Evolutionary conservation across 2,113 vertebrate species (phyloP).

Genomic region (Chionomys nivalis): DNA sequence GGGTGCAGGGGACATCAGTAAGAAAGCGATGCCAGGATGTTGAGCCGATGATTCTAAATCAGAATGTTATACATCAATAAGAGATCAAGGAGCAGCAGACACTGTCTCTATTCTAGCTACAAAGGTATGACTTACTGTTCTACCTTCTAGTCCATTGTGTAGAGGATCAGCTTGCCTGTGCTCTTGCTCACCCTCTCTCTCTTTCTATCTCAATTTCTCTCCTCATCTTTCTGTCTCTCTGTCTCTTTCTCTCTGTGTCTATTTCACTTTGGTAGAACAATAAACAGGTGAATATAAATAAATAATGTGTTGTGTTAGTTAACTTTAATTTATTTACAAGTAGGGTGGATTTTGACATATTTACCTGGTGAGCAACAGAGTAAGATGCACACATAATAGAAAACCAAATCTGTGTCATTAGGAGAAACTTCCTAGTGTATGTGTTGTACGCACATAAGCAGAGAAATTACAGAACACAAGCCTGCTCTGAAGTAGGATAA

Average conservation of each 20-base stretch:
- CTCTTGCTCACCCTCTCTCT: background rate
- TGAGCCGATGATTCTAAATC: background rate
- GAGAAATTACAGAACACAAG: background rate
- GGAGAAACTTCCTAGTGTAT: no score
- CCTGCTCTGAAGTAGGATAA: background rate
- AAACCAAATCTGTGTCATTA: background rate
- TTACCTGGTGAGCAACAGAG: background rate
- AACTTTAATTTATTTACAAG: background rate
- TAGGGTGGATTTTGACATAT: background rate
- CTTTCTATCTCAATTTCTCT: background rate
- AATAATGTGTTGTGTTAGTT: background rate
- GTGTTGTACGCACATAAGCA: background rate
- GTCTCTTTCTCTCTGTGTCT: no score
- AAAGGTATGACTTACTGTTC: background rate
- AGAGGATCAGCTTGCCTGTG: background rate
- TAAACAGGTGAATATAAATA: background rate
- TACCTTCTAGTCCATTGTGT: background rate
- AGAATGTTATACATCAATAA: background rate
- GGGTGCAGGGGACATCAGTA: fast-evolving
- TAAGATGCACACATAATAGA: background rate
- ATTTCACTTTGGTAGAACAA: background rate
- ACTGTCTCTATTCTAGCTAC: background rate
- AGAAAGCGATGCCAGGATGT: fast-evolving
- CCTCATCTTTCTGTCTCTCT: no score
- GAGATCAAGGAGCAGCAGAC: fast-evolving